These are phyloP conservation scores for Hololepta plana DNA, from an alignment of 2,888 invertebrate genomes.

Conservation along the genomic window DNA sequence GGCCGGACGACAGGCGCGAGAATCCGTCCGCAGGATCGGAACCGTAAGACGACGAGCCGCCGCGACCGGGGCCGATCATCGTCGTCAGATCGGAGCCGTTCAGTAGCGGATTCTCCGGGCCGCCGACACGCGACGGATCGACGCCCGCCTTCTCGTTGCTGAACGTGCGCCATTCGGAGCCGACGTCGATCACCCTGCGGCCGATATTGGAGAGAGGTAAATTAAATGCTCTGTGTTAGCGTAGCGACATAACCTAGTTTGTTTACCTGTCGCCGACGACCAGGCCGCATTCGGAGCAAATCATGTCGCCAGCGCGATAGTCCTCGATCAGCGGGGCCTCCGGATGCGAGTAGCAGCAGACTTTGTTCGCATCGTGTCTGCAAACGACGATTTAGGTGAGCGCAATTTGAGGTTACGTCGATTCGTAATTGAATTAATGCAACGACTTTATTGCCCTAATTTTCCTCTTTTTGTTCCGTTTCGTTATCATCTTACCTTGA, in stretches of 20 bases:
- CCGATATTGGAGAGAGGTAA: constrained; percentile 1
- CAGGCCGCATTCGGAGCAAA: constrained; percentile 98
- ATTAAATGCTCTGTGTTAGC: too few relatives aligned
- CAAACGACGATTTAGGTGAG: constrained; percentile 10
- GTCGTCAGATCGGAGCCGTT: constrained; percentile 94
- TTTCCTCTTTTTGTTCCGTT: too few relatives aligned
- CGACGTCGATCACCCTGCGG: constrained; percentile 93
- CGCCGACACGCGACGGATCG: constrained; percentile 99
- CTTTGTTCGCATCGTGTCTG: constrained; percentile 54
- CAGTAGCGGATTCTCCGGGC: constrained; percentile 92
- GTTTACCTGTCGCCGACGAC: constrained; percentile 92
- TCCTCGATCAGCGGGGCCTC: constrained; percentile 94
- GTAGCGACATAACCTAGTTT: too few relatives aligned
- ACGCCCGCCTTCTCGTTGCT: constrained; percentile 94
- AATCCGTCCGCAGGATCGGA: constrained; percentile 84
- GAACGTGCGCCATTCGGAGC: constrained; percentile 99
- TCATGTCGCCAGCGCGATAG: constrained; percentile 96
- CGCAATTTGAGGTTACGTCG: constrained; percentile 5
- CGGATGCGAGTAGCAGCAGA: constrained; percentile 87
- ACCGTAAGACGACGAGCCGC: constrained; percentile 71
- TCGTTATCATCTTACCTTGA: too few relatives aligned
- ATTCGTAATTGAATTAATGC: too few relatives aligned
- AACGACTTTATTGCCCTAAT: too few relatives aligned
- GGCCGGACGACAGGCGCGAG: constrained; percentile 55
- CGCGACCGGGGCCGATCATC: constrained; percentile 62